Percentiles rank a stretch among this genome's conserved stretches.
Conservation (phyloP, 1,140 invertebrate genomes). For the Achroia grisella region DNA sequence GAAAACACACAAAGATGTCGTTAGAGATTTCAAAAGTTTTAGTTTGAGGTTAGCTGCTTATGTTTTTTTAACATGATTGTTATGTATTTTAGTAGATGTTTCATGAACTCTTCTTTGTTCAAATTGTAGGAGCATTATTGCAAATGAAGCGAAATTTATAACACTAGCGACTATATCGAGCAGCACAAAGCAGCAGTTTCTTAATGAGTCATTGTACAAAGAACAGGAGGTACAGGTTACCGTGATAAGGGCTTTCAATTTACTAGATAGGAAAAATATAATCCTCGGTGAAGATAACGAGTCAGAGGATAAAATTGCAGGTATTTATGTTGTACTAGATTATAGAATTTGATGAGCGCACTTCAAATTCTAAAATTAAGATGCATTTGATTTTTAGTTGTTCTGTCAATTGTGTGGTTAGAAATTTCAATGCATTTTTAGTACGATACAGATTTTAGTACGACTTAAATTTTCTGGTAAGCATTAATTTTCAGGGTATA, state of each 20-base stretch:
- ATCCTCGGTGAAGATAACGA: slow-evolving; percentile 23
- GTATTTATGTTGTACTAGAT: slow-evolving; percentile 22
- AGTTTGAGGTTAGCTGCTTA: slow-evolving; percentile 34
- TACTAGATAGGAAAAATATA: slow-evolving; percentile 31
- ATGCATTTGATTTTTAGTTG: no score
- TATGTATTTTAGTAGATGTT: not conserved
- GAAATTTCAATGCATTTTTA: no score
- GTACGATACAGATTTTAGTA: not conserved
- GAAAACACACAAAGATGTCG: slow-evolving; percentile 55
- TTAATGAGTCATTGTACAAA: slow-evolving; percentile 26
- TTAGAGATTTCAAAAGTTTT: slow-evolving; percentile 41
- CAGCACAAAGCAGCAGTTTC: slow-evolving; percentile 28
- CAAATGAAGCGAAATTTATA: slow-evolving; percentile 22
- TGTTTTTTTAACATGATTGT: not conserved
- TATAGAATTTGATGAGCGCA: no score
- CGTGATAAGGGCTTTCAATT: slow-evolving; percentile 43
- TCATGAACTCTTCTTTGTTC: not conserved
- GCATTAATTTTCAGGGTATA: slow-evolving; percentile 41
- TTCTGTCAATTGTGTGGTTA: no score
- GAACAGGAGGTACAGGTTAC: slow-evolving; percentile 49
- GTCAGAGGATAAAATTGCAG: slow-evolving; percentile 39
- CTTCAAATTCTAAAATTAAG: no score
- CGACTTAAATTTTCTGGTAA: slow-evolving; percentile 1
- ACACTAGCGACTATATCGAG: slow-evolving; percentile 20
- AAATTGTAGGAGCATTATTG: slow-evolving; percentile 35